A percentile compares a stretch with the other conserved stretches of the same genome.
phyloP scores from a whole-genome alignment of 2,797 vertebrate species.

The Gymnodraco acuticeps region DNA sequence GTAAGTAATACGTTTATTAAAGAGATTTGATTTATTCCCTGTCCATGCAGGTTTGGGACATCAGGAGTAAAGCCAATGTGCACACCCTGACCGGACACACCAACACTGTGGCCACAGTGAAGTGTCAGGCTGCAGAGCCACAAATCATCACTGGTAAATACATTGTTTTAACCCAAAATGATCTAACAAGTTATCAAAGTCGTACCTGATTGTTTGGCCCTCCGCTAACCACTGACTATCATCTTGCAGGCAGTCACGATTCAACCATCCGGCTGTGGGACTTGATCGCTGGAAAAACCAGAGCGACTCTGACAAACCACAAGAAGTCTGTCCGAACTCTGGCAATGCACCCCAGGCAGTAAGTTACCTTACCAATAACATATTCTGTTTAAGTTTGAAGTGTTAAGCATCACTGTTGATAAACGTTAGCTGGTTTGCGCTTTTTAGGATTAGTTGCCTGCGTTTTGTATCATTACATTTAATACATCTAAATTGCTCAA shows the following conservation, averaged over 20 bases:
- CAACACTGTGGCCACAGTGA: constrained; percentile 97
- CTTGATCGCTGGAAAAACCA: constrained; percentile 96
- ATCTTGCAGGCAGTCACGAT: constrained; percentile 93
- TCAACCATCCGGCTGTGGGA: constrained; percentile 98
- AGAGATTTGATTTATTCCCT: constrained; percentile 7
- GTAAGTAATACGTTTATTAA: fast-evolving
- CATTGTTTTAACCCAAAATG: background rate
- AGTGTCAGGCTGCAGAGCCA: constrained; percentile 95
- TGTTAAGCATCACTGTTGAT: background rate
- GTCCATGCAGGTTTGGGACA: constrained; percentile 93
- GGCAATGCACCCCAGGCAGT: constrained; percentile 96
- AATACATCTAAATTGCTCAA: background rate
- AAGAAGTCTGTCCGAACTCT: constrained; percentile 97
- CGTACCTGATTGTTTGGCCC: too few species aligned
- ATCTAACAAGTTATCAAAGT: background rate
- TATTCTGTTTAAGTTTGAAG: background rate
- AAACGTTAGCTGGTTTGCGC: background rate
- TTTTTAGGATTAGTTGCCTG: background rate
- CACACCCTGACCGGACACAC: constrained; percentile 96
- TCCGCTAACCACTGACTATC: background rate
- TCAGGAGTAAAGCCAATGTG: constrained; percentile 96
- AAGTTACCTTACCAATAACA: constrained; percentile 63
- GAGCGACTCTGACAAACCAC: constrained; percentile 98
- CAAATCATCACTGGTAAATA: constrained; percentile 95
- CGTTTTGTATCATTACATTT: background rate